Evolutionary conservation across 1,140 invertebrate genomes (phyloP).

Genomic region (honey bee (Apis mellifera)): Amel_HAv3.1 CM009945.2:3465501-3466000

Average conservation of each 20-base stretch:
- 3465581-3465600: too few species aligned
- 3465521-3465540: too few species aligned
- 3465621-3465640: too few species aligned
- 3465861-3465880: background rate
- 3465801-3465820: background rate
- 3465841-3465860: background rate
- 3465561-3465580: too few species aligned
- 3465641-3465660: background rate
- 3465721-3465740: background rate
- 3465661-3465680: background rate
- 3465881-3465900: background rate
- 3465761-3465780: slow-evolving; percentile 16
- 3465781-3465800: slow-evolving; percentile 29
- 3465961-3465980: too few species aligned
- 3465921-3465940: too few species aligned
- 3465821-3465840: background rate
- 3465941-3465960: background rate
- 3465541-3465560: too few species aligned
- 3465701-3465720: background rate
- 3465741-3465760: slow-evolving; percentile 11
- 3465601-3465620: too few species aligned
- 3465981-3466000: background rate
- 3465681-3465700: background rate
- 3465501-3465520: too few species aligned
- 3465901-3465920: too few species aligned